Percentiles rank a stretch among this genome's conserved stretches.
phyloP scores from a whole-genome alignment of 2,113 vertebrate genomes.

The Oreochromis niloticus region DNA sequence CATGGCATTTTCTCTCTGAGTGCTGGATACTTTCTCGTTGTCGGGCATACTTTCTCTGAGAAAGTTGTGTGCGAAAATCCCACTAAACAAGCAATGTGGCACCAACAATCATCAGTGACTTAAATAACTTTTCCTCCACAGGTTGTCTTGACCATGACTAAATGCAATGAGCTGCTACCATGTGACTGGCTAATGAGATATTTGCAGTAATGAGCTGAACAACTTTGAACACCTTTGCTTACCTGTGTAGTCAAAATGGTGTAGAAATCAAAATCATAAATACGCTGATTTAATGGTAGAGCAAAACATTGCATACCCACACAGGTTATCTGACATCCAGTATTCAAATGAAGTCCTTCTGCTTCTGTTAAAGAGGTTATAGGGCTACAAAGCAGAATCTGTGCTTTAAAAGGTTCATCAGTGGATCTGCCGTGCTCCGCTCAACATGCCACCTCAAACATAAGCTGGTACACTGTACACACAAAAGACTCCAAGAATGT shows the following conservation, averaged over 20 bases:
- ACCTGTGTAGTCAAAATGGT: neutral
- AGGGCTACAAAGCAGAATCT: neutral
- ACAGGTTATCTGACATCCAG: neutral
- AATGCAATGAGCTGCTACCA: neutral
- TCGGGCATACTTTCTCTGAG: neutral
- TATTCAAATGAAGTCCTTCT: neutral
- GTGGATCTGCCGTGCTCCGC: neutral
- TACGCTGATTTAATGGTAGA: neutral
- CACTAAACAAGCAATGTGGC: neutral
- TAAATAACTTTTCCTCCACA: neutral
- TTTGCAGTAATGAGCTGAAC: neutral
- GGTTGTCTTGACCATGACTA: neutral
- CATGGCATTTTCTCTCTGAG: accelerated
- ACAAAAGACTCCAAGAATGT: accelerated
- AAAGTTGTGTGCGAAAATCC: neutral
- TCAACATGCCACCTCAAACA: neutral
- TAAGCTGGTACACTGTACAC: neutral
- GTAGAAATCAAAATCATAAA: neutral
- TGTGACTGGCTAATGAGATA: neutral
- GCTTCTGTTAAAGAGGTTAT: neutral
- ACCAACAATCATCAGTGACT: neutral
- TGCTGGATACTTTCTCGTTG: neutral
- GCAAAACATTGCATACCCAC: neutral
- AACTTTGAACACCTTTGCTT: neutral
- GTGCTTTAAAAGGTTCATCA: slow-evolving; percentile 5